These are phyloP conservation scores for Morinoia aosen DNA, from an alignment of 2,888 invertebrate genomes.

Conservation along the genomic window DNA sequence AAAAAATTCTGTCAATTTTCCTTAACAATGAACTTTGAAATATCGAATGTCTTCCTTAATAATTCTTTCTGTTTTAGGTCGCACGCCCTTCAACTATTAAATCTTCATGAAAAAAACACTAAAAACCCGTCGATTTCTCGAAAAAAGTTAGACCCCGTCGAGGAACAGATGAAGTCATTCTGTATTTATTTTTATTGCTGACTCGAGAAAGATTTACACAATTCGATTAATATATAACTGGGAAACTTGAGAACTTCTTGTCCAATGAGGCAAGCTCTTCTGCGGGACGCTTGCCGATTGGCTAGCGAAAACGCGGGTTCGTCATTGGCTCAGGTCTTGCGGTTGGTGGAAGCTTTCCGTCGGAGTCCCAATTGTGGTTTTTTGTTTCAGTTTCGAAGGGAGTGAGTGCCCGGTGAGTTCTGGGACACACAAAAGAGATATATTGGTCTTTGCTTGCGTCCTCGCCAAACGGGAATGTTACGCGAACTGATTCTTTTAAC, in stretches of 20 bases:
- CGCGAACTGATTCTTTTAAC: not conserved
- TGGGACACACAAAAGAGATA: not conserved
- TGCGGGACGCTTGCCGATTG: not conserved
- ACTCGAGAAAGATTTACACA: conserved; percentile 37
- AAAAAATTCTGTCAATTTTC: too few relatives aligned
- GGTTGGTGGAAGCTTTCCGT: conserved; percentile 18
- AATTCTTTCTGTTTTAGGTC: not conserved
- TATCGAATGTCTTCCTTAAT: not conserved
- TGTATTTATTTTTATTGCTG: conserved; percentile 38
- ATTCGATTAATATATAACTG: conserved; percentile 24
- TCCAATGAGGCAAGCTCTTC: not conserved
- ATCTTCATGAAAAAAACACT: not conserved
- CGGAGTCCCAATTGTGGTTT: not conserved
- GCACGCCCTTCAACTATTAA: not conserved
- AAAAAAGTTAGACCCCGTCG: conserved; percentile 5
- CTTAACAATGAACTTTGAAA: not conserved
- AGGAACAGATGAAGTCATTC: conserved; percentile 44
- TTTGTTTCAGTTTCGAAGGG: conserved; percentile 32
- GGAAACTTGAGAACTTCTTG: not conserved
- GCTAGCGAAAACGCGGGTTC: not conserved
- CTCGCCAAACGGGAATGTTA: not conserved
- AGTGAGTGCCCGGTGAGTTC: conserved; percentile 33
- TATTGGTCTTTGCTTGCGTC: not conserved
- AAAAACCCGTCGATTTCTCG: not conserved
- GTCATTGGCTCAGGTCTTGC: not conserved